Conservation (phyloP, 2,888 invertebrate species). For the Xylota sylvarum region DNA sequence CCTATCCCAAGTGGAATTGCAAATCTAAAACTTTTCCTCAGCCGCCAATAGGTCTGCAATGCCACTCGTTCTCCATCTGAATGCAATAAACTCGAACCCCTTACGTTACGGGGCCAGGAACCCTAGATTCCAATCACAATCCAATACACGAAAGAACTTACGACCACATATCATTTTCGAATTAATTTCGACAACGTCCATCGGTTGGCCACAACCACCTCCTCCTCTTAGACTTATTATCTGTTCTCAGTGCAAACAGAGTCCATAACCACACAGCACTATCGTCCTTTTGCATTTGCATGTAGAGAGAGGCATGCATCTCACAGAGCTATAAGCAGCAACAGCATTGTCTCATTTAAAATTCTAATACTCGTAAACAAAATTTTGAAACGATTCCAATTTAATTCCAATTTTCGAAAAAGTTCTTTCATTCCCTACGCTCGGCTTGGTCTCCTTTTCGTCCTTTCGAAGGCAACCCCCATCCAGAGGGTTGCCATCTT, state of each 20-base stretch:
- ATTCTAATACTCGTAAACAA: slow-evolving; percentile 76
- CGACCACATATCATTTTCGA: slow-evolving; percentile 74
- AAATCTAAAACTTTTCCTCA: not conserved
- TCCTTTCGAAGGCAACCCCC: no score
- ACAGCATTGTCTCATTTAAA: slow-evolving; percentile 74
- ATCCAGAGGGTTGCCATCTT: slow-evolving; percentile 52
- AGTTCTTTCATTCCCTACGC: slow-evolving; percentile 37
- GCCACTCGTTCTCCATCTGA: not conserved
- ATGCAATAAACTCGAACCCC: slow-evolving; percentile 14
- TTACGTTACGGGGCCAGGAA: slow-evolving; percentile 25
- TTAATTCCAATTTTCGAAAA: slow-evolving; percentile 77
- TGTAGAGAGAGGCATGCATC: not conserved
- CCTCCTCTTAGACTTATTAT: slow-evolving; percentile 21
- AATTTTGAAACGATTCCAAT: slow-evolving; percentile 77
- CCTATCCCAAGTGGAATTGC: not conserved
- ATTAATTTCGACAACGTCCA: slow-evolving; percentile 74
- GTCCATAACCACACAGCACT: slow-evolving; percentile 13
- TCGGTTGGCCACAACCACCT: slow-evolving; percentile 64
- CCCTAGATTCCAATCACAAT: slow-evolving; percentile 66
- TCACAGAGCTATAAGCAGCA: slow-evolving; percentile 60
- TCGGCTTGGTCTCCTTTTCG: no score
- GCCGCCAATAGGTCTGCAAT: slow-evolving; percentile 7
- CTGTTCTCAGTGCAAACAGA: slow-evolving; percentile 6
- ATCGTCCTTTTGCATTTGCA: not conserved
- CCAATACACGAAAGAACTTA: slow-evolving; percentile 60